Evolutionary conservation across 2,797 vertebrate species (phyloP), one percentile per base, ranked within the genome.

Genomic region (Danio choprae): DNA sequence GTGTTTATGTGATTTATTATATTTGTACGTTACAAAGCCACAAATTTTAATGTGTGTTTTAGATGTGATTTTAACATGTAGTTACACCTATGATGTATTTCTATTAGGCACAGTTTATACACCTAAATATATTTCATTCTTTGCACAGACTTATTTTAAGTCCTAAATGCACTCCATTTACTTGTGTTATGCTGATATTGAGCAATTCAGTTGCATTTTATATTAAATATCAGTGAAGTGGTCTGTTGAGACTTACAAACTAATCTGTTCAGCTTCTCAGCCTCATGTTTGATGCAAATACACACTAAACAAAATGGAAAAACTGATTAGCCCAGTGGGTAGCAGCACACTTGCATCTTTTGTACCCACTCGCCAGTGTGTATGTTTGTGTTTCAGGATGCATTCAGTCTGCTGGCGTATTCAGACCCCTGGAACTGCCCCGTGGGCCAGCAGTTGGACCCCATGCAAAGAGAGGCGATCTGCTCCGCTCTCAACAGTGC

Each of bases 371-470:
- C 51, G 20, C 56, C 16, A 60, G 22, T 64, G 56, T 48, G 29
- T 86, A 16, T 84, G 73, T 84, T n/a, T 85, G 43, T 84, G 75
- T 38, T 29, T 78, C n/a, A 99, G 97, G 97, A 99, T 40, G 97
- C 97, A 0, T 99, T 99, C 88, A 99, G 97, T 91, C 94, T 99
- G 87, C 90, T 99, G 86, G 97, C 97, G 0, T 99, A 99, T 89
- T 98, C 97, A 0, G 97, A 99, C 86, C 97, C 97, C 7, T 99
- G 97, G 97, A 98, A 92, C 92, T 98, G 97, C 92, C 97, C 97
- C 0, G 96, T 99, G 12, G 97, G 97, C 65, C 96, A 98, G 89
- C 97, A 99, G 90, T 90, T 99, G 87, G 96, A 99, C 87, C 96
- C 97, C 0, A 96, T 96, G 82, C 96, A 98, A 93, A 96, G 97